Base-by-base conservation (phyloP, 1,140 invertebrate species). In the Hyles vespertilio region DNA sequence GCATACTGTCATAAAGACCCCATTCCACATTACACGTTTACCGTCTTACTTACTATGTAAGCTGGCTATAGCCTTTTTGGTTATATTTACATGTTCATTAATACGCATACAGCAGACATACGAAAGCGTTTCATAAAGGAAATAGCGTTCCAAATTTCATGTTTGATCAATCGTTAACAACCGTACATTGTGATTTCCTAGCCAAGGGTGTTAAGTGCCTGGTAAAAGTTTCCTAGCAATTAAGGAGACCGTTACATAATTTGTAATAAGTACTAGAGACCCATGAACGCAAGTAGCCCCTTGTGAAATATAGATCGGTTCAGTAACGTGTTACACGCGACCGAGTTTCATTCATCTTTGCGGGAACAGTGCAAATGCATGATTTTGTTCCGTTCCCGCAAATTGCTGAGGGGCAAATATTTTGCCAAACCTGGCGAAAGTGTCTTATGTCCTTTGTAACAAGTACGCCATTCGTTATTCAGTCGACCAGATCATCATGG, bases 241-340 rank as follows among this genome's bases (percentile, higher is more conserved):
- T 59, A 64, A 46, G 47, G 45, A 60, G 58, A 61, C 61, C 60
- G 67, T 84, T 83, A 87, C 77, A 82, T 82, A 77, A 83, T 77
- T 82, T 87, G 79, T 84, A 84, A 84, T 72, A 78, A 61, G 59
- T 61, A 86, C 80, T 63, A 85, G 76, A 80, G 61, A 36, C 53
- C 32, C 67, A 80, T 64, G 59, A 50, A 56, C 51, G 10, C 11
- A 54, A 62, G 56, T 61, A 68, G 65, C 54, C 36, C 40, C 46
- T n/a, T 56, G 62, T 69, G 65, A 73, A 55, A 56, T 54, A 12
- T 56, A 63, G 47, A 48, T 11, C 47, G 22, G 36, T 40, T 45
- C 36, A 44, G 43, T 56, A 32, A 56, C 49, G 33, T 54, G 32
- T 59, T 67, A 63, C 57, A 67, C 22, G 51, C 22, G 36, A 12